phyloP scores from a whole-genome alignment of 2,113 vertebrate genomes.

The Hyla sarda region DNA sequence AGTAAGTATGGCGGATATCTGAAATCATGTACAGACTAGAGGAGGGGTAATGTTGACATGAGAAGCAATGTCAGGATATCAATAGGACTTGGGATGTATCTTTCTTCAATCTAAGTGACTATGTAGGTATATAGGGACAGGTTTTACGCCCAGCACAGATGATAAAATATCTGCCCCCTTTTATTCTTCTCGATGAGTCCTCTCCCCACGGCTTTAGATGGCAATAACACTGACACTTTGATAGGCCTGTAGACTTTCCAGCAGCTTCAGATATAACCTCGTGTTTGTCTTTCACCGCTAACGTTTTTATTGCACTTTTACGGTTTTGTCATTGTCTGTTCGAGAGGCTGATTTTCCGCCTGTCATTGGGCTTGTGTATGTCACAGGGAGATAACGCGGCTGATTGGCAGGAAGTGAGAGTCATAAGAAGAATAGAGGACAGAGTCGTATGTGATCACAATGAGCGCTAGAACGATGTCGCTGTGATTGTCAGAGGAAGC shows the following conservation, averaged over 20 bases:
- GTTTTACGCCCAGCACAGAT: too few species aligned
- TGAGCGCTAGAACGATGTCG: background rate
- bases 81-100: too few species aligned
- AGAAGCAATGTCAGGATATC: too few species aligned
- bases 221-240: constrained; percentile 18
- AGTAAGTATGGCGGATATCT: too few species aligned
- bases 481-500: constrained; percentile 21
- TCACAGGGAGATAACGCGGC: constrained; percentile 51
- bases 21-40: too few species aligned
- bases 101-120: too few species aligned
- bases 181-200: background rate
- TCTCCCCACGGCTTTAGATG: background rate
- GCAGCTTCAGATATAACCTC: background rate
- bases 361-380: constrained; percentile 45
- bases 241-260: background rate
- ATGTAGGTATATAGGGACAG: too few species aligned
- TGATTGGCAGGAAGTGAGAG: constrained; percentile 47
- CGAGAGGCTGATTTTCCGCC: constrained; percentile 32
- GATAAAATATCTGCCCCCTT: background rate
- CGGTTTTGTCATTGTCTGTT: constrained; percentile 47
- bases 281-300: constrained; percentile 34
- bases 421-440: constrained; percentile 26
- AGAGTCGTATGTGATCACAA: constrained; percentile 26
- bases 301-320: constrained; percentile 48
- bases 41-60: too few species aligned